Conservation (phyloP, 2,113 vertebrate genomes). For the Blennius ocellaris region DNA sequence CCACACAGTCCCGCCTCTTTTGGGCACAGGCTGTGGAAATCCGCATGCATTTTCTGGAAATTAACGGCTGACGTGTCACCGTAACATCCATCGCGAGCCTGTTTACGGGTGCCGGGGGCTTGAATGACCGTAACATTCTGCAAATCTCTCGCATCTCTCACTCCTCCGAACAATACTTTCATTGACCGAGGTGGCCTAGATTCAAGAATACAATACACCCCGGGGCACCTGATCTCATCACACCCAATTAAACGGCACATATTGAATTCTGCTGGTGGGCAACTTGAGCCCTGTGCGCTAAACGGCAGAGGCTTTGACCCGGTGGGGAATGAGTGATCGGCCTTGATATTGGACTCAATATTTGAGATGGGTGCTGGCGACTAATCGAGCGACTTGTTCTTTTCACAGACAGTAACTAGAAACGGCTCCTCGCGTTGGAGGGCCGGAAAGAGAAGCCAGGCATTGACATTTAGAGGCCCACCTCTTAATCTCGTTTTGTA, state of each 20-base stretch:
- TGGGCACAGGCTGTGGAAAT: neutral
- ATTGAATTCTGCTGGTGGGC: constrained; percentile 67
- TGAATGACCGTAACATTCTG: constrained; percentile 34
- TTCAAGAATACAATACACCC: constrained; percentile 59
- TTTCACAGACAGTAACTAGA: constrained; percentile 68
- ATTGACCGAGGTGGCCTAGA: constrained; percentile 62
- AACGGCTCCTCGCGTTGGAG: constrained; percentile 42
- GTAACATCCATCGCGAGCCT: neutral
- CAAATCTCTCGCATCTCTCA: constrained; percentile 39
- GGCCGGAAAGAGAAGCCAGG: constrained; percentile 52
- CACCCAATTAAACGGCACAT: constrained; percentile 70
- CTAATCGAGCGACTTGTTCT: constrained; percentile 66
- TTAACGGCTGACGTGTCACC: constrained; percentile 23
- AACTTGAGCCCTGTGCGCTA: constrained; percentile 69
- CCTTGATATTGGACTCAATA: constrained; percentile 46
- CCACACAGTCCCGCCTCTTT: too few species aligned
- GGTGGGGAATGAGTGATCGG: constrained; percentile 32
- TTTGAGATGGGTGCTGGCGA: constrained; percentile 54
- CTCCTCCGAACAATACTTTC: constrained; percentile 52
- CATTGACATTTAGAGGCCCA: constrained; percentile 67
- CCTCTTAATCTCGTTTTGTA: constrained; percentile 61
- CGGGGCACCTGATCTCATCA: constrained; percentile 68
- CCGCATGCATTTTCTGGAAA: neutral
- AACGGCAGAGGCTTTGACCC: constrained; percentile 49
- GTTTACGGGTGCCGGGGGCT: neutral